Evolutionary conservation across 2,888 invertebrate genomes (phyloP).

Genomic region (Torymus aiolomorphi): DNA sequence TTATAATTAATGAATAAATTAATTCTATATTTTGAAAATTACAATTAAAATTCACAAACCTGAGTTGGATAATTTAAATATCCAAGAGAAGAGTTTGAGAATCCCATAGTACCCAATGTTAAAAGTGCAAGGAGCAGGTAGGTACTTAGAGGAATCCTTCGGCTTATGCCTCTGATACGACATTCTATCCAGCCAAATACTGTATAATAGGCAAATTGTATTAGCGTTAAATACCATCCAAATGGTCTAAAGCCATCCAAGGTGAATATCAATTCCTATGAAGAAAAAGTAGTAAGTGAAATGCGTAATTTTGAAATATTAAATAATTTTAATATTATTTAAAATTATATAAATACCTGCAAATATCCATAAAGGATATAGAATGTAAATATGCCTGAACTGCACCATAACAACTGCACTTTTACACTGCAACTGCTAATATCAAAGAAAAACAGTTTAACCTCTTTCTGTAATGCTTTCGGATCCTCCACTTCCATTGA

Average conservation of each 20-base stretch:
- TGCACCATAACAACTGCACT: conserved; percentile 86
- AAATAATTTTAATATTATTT: not conserved
- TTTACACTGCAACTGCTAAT: conserved; percentile 81
- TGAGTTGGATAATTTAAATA: conserved; percentile 98
- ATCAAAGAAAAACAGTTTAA: conserved; percentile 85
- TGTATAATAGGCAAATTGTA: conserved; percentile 93
- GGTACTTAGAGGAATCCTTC: conserved; percentile 87
- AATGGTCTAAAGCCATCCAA: conserved; percentile 92
- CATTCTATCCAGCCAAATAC: conserved; percentile 88
- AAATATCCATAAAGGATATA: conserved; percentile 94
- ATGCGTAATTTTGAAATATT: not conserved
- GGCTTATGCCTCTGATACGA: conserved; percentile 79
- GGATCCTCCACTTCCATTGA: not conserved
- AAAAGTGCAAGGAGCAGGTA: conserved; percentile 90
- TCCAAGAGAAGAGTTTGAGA: conserved; percentile 95
- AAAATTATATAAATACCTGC: conserved; percentile 75
- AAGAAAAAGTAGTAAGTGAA: conserved; percentile 39
- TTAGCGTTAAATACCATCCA: conserved; percentile 93
- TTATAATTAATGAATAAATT: not conserved
- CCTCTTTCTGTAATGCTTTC: conserved; percentile 60
- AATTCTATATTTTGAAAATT: not conserved
- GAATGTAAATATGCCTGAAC: conserved; percentile 88
- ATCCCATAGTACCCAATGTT: conserved; percentile 96
- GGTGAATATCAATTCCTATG: conserved; percentile 91
- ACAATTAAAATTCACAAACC: conserved; percentile 61